Base-by-base conservation (phyloP, 2,888 invertebrate genomes). In the Agrochola lota region DNA sequence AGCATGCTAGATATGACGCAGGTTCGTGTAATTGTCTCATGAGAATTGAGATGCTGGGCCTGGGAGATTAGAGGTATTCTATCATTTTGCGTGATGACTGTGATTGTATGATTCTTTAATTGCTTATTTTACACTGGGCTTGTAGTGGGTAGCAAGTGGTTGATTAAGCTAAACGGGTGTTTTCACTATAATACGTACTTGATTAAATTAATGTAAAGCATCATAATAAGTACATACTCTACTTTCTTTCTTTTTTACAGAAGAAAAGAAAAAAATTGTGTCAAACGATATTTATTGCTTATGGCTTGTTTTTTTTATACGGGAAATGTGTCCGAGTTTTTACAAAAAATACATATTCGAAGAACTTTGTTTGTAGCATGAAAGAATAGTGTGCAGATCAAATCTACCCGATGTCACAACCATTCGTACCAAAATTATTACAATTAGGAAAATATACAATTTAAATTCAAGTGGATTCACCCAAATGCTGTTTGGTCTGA, bases 1-100 rank as follows among this genome's bases (percentile, higher is more conserved):
- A 49, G 67, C 60, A 30, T 57, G 35, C 35, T 49, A 60, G 52
- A 12, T 60, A 6, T 80, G 81, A 84, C 81, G 81, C 77, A 63
- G 76, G 30, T 11, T n/a, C 52, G 17, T n/a, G 62, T 77, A 72
- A 80, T 84, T 80, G 59, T 49, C 35, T 52, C 40, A 52, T 57
- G 46, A 78, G n/a, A 69, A 55, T n/a, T 71, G 43, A 68, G 73
- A 73, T 46, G 52, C 71, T 62, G 57, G 26, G 30, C 9, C 23
- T 8, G 23, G 8, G 2, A 57, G 59, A 69, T 64, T 46, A 23
- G 5, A 30, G 26, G 43, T 23, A 12, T 11, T 15, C 4, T 57
- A 52, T 69, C 23, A 52, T 43, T 52, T 63, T 15, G 71, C 68
- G 66, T 76, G 63, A 57, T 40, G 64, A 5, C 20, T 52, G 43